Base-by-base conservation (phyloP, 2,888 invertebrate genomes). In the Myathropa florea region DNA sequence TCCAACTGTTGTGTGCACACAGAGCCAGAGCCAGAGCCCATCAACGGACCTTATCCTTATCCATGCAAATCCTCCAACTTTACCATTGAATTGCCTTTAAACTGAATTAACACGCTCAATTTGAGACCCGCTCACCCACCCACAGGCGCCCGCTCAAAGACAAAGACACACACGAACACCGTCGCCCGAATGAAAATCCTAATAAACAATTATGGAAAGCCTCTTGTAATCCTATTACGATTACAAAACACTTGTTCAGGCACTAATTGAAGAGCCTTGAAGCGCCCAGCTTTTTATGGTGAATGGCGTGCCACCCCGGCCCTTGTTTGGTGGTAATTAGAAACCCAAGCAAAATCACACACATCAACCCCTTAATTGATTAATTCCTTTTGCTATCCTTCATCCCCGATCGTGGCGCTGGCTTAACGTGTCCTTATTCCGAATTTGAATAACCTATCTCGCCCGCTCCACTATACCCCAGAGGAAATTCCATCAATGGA, bases 401-500 rank as follows among this genome's bases (percentile, higher is more conserved):
- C 30, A 53, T 26, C 33, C 21, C 53, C 59, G 46, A 60, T 67
- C 39, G 18, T 57, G 76, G 46, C 10, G 33, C 36, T 67, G 9
- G 39, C n/a, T 39, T 71, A 36, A 24, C 39, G 67, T 83, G 78
- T 61, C 73, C 71, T 73, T 68, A 67, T 67, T 79, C 73, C 57
- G 59, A 78, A 79, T 79, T 83, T 79, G 79, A 83, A 83, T 83
- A 79, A 73, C 75, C 79, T 64, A 68, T 46, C 59, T n/a, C 30
- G 55, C 23, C 55, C 39, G 7, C 3, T 26, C 2, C n/a, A 21
- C 14, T 21, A 7, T 33, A 14, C 24, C 24, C 30, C 9, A 28
- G 10, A 14, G 23, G 46, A 28, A 12, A 21, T 39, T 36, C 46
- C 46, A 59, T 39, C 60, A 28, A 1, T 55, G 57, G 18, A 57